These are phyloP conservation scores for Venustoraphidia nigricollis DNA, from an alignment of 2,888 invertebrate genomes.

Conservation along the genomic window DNA sequence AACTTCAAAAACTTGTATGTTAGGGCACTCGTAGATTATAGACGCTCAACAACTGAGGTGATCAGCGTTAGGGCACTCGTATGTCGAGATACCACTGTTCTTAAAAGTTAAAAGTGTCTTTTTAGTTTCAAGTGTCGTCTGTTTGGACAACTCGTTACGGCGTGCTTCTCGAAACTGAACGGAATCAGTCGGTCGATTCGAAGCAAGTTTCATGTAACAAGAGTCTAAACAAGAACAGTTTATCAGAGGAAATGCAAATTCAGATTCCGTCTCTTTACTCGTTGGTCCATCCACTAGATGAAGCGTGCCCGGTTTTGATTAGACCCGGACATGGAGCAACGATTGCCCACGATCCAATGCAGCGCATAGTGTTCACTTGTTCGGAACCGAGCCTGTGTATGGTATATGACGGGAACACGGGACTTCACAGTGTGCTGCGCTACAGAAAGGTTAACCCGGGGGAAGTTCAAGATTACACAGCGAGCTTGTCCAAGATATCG, in stretches of 20 bases:
- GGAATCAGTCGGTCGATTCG: not conserved
- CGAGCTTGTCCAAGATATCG: not conserved
- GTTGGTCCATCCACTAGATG: conserved; percentile 77
- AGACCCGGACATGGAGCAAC: conserved; percentile 43
- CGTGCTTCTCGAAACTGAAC: conserved; percentile 61
- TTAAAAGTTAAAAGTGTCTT: no score
- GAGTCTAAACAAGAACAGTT: not conserved
- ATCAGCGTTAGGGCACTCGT: no score
- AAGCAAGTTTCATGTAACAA: not conserved
- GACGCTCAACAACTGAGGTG: no score
- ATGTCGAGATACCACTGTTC: no score
- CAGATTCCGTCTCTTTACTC: conserved; percentile 67
- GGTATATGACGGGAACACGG: conserved; percentile 59
- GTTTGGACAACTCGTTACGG: conserved; percentile 80
- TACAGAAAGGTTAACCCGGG: conserved; percentile 60
- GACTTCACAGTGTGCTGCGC: conserved; percentile 68
- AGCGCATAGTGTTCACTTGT: conserved; percentile 56
- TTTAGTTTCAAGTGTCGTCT: conserved; percentile 50
- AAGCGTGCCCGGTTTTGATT: conserved; percentile 69
- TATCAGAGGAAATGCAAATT: not conserved
- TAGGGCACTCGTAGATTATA: no score
- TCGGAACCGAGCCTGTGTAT: conserved; percentile 67
- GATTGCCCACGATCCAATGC: conserved; percentile 45
- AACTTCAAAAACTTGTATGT: no score
- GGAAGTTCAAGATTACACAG: conserved; percentile 37